phyloP scores from a whole-genome alignment of 2,888 invertebrate genomes.

The Sarcophaga variegata region DNA sequence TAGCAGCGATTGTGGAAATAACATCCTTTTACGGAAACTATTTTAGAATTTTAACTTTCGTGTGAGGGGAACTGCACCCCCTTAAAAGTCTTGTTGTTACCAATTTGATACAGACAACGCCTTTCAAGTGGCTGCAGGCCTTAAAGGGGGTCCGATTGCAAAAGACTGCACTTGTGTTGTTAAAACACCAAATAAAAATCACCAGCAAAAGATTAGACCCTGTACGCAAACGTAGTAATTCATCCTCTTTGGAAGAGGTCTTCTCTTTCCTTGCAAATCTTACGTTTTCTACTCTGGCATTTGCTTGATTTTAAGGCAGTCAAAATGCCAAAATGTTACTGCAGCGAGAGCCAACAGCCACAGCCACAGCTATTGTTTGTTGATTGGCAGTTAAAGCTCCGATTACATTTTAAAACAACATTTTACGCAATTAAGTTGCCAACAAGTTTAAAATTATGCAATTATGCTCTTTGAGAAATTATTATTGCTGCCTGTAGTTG shows the following conservation, averaged over 20 bases:
- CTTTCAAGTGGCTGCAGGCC: constrained; percentile 46
- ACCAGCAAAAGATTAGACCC: constrained; percentile 33
- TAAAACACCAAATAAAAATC: constrained; percentile 49
- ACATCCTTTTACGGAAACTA: too few species aligned
- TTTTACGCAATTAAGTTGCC: constrained; percentile 80
- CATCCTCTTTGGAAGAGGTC: not conserved
- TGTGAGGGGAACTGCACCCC: not conserved
- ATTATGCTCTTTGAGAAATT: constrained; percentile 80
- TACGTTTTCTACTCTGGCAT: not conserved
- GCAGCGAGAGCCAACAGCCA: not conserved
- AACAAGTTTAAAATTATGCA: constrained; percentile 81
- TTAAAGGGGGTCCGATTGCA: constrained; percentile 19
- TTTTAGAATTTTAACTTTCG: not conserved
- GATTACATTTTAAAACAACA: constrained; percentile 70
- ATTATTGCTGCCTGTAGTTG: too few species aligned
- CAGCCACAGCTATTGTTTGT: constrained; percentile 47
- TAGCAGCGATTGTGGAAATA: too few species aligned
- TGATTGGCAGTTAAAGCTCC: constrained; percentile 73
- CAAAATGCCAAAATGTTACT: constrained; percentile 2
- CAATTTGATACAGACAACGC: constrained; percentile 39
- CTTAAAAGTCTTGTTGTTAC: not conserved
- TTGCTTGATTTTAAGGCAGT: constrained; percentile 4
- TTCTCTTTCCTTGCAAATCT: not conserved
- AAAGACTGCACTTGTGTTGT: constrained; percentile 57
- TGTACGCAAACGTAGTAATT: not conserved